Evolutionary conservation across 2,113 vertebrate species (phyloP), one percentile per base, ranked within the genome.

Genomic region (Lepisosteus osseus): DNA sequence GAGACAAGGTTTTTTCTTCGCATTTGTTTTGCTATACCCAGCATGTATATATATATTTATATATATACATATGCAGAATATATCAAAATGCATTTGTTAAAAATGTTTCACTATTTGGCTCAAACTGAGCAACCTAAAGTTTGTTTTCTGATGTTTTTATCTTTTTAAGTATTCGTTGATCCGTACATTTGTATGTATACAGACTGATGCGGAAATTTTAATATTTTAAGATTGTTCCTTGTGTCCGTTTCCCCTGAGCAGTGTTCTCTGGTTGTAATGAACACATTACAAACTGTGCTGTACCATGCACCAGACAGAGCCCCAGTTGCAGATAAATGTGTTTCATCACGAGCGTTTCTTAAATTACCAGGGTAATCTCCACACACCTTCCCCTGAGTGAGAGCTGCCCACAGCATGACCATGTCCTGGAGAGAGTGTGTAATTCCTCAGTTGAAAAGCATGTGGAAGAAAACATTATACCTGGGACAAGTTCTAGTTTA

Each of bases 101-200:
- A 91, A 93, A 92, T 92, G 90, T 93, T 86, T 87, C 84, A 81
- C 85, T 90, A 88, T 93, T 92, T 92, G 88, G 90, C 90, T 93
- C 90, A 92, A 93, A 93, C 81, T 92, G 90, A 92, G 90, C 90
- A 81, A 70, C 67, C 59, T 72, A 70, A 77, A 71, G 74, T 67
- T 71, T 69, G 29, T 29, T 29, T 76, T 71, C 56, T 67, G 68
- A 47, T 40, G 29, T 29, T 29, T 29, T 29, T 29, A 29, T 71
- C 72, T 70, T 54, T 67, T 68, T 45, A 54, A 61, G 42, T 61
- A 65, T 65, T 56, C 41, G 61, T 29, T 73, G 45, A 59, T 7
- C 67, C 42, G 54, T 72, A 61, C 61, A 51, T 2, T 72, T 72
- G 43, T 67, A 56, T 65, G 61, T 42, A 42, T 67, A 54, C 43